These are phyloP conservation scores for Ernsta delagoae DNA, from an alignment of 2,888 invertebrate genomes.

Conservation along the genomic window DNA sequence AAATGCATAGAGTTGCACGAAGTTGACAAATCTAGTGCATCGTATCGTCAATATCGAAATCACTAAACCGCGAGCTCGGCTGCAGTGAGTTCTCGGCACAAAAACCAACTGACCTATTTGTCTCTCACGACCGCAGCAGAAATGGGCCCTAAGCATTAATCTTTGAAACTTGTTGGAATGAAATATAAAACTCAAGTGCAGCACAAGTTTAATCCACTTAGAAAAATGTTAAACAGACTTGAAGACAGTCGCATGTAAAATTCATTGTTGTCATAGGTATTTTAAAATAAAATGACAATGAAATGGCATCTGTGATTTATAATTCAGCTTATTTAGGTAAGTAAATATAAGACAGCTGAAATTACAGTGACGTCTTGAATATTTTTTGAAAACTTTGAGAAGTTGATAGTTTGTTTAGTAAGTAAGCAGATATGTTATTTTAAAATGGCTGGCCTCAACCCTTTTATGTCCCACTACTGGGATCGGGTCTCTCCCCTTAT, in stretches of 20 bases:
- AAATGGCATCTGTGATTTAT: too few species aligned
- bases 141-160: constrained; percentile 9
- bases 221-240: neutral
- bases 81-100: constrained; percentile 27
- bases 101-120: constrained; percentile 32
- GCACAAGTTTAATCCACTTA: neutral
- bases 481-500: too few species aligned
- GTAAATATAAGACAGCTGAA: too few species aligned
- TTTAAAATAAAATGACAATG: too few species aligned
- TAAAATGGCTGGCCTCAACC: too few species aligned
- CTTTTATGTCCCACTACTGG: too few species aligned
- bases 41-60: constrained; percentile 12
- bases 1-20: neutral
- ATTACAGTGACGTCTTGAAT: too few species aligned
- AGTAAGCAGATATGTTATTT: too few species aligned
- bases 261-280: too few species aligned
- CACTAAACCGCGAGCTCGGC: constrained; percentile 6
- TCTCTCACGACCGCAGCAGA: constrained; percentile 16
- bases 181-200: neutral
- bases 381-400: too few species aligned
- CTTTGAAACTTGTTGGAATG: constrained; percentile 8
- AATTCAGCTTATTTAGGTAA: too few species aligned
- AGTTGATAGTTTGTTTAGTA: too few species aligned
- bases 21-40: neutral
- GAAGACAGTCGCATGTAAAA: neutral